Evolutionary conservation across 2,888 invertebrate genomes (phyloP).

Genomic region (Cephus pygmeus): DNA sequence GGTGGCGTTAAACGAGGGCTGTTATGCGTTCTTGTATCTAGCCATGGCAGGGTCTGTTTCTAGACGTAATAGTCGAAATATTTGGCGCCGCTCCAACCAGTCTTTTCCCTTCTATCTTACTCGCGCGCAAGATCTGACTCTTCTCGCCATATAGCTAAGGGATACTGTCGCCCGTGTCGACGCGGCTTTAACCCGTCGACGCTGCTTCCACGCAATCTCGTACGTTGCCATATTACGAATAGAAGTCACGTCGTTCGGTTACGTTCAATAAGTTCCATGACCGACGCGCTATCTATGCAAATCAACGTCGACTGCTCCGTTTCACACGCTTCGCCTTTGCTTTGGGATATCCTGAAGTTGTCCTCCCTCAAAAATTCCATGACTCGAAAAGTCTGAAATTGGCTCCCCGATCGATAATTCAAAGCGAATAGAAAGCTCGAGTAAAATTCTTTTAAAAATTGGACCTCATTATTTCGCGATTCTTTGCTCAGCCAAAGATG

Average conservation of each 20-base stretch:
- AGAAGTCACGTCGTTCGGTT: not conserved
- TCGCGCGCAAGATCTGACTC: not conserved
- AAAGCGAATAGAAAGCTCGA: not conserved
- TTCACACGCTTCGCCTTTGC: not conserved
- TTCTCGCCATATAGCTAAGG: not conserved
- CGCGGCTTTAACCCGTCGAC: not conserved
- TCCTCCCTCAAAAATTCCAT: not conserved
- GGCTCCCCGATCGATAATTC: not conserved
- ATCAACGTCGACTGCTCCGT: not conserved
- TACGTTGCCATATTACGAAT: not conserved
- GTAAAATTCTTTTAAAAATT: not conserved
- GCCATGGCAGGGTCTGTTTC: not conserved
- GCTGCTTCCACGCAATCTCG: not conserved
- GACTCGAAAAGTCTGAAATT: not conserved
- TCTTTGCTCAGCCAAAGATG: not conserved
- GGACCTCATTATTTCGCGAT: not conserved
- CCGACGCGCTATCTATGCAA: not conserved
- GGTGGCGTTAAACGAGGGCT: not conserved
- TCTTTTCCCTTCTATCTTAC: constrained; percentile 35
- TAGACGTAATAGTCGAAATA: constrained; percentile 25
- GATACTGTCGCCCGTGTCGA: not conserved
- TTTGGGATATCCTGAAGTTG: not conserved
- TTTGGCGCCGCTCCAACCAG: constrained; percentile 39
- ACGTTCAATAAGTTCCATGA: not conserved
- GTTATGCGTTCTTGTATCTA: not conserved